phyloP scores from a whole-genome alignment of 2,113 vertebrate genomes.

The Heterotilapia buettikoferi region DNA sequence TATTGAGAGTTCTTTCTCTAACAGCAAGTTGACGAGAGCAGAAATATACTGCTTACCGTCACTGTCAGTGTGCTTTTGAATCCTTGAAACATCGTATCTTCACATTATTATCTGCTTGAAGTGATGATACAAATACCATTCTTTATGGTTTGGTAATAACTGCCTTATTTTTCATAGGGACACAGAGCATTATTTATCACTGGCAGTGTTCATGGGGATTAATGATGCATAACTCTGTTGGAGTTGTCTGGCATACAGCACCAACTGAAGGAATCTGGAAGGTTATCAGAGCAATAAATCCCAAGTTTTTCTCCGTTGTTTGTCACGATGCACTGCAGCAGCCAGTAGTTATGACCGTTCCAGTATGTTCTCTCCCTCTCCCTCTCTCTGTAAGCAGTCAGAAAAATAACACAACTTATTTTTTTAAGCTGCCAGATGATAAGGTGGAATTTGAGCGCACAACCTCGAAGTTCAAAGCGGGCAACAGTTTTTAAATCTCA shows the following conservation, averaged over 20 bases:
- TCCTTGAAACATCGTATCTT: slow-evolving; percentile 49
- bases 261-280: slow-evolving; percentile 66
- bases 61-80: slow-evolving; percentile 32
- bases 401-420: slow-evolving; percentile 45
- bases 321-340: slow-evolving; percentile 54
- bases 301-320: slow-evolving; percentile 54
- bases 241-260: slow-evolving; percentile 56
- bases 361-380: background rate
- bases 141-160: slow-evolving; percentile 70
- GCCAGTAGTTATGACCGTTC: slow-evolving; percentile 47
- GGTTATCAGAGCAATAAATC: slow-evolving; percentile 74
- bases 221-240: slow-evolving; percentile 69
- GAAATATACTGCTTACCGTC: slow-evolving; percentile 50
- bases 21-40: slow-evolving; percentile 14
- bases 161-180: slow-evolving; percentile 65
- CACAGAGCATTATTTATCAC: slow-evolving; percentile 63
- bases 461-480: slow-evolving; percentile 53
- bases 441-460: slow-evolving; percentile 48
- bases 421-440: slow-evolving; percentile 43
- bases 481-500: slow-evolving; percentile 46
- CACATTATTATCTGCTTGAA: slow-evolving; percentile 58
- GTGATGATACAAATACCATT: slow-evolving; percentile 53
- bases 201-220: slow-evolving; percentile 60
- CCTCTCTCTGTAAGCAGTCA: slow-evolving; percentile 30
- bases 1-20: slow-evolving; percentile 34